These are phyloP conservation scores for Augochlorella aurata DNA, from an alignment of 2,888 invertebrate genomes.

Conservation along the genomic window DNA sequence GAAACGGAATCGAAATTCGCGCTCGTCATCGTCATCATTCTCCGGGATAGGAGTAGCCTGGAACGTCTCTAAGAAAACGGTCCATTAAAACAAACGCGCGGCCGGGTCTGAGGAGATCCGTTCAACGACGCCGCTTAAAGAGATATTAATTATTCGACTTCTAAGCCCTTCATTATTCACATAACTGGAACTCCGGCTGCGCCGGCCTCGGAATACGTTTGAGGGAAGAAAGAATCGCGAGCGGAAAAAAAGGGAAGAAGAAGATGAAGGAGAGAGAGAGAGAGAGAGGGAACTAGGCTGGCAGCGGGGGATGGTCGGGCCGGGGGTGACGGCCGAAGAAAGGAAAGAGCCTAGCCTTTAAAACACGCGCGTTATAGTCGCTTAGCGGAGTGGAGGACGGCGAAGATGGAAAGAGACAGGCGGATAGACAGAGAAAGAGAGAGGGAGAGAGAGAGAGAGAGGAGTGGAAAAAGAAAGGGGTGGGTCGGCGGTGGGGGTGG, in stretches of 20 bases:
- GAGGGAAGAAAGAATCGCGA: slow-evolving; percentile 30
- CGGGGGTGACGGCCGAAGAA: slow-evolving; percentile 14
- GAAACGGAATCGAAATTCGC: neutral
- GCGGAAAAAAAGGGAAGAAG: neutral
- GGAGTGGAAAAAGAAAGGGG: slow-evolving; percentile 11
- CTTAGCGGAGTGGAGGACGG: neutral
- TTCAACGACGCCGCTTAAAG: slow-evolving; percentile 52
- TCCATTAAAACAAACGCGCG: slow-evolving; percentile 46
- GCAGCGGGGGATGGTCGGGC: neutral
- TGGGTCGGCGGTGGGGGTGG: neutral
- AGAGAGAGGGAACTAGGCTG: neutral
- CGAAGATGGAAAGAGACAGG: neutral
- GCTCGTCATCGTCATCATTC: slow-evolving; percentile 11
- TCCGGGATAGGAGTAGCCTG: neutral
- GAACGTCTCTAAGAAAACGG: slow-evolving; percentile 29
- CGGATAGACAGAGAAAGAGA: neutral
- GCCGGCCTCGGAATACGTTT: slow-evolving; percentile 31
- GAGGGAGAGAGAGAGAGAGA: slow-evolving; percentile 16
- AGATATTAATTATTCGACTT: slow-evolving; percentile 58
- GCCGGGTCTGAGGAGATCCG: slow-evolving; percentile 34
- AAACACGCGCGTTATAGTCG: slow-evolving; percentile 38
- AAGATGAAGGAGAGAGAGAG: neutral
- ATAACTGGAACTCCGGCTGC: slow-evolving; percentile 53
- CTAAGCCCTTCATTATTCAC: slow-evolving; percentile 56
- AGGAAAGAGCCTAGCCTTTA: slow-evolving; percentile 52